These are phyloP conservation scores for Isichthys henryi DNA, from an alignment of 2,113 vertebrate species.

Conservation along the genomic window DNA sequence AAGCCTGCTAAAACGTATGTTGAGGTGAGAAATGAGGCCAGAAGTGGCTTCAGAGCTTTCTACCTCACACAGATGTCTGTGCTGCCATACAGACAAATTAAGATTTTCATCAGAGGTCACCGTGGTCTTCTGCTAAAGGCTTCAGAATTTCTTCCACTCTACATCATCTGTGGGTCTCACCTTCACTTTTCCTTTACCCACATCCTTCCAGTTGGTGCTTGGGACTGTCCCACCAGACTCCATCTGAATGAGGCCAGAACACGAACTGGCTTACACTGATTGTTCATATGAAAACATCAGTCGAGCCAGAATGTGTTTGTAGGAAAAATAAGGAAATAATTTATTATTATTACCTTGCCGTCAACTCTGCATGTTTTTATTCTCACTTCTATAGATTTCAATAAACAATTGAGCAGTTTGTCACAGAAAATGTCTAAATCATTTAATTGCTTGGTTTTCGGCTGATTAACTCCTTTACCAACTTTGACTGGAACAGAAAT, in stretches of 20 bases:
- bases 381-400: background rate
- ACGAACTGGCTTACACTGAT: too few relatives aligned
- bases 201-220: conserved; percentile 94
- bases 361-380: background rate
- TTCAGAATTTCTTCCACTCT: conserved; percentile 78
- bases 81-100: background rate
- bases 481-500: background rate
- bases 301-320: background rate
- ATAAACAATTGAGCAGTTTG: background rate
- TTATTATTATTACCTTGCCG: background rate
- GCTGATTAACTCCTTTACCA: background rate
- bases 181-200: conserved; percentile 85
- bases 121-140: background rate
- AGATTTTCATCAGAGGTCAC: background rate
- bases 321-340: background rate
- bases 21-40: background rate
- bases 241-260: conserved; percentile 69
- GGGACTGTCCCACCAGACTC: conserved; percentile 92
- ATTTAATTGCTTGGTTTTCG: background rate
- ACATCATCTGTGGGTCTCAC: conserved; percentile 87
- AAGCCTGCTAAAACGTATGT: background rate
- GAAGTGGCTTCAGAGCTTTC: background rate
- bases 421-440: background rate
- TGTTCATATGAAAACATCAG: background rate
- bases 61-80: background rate